Evolutionary conservation across 2,113 vertebrate genomes (phyloP), one percentile per base, ranked within the genome.

Genomic region (Tragelaphus strepsiceros): DNA sequence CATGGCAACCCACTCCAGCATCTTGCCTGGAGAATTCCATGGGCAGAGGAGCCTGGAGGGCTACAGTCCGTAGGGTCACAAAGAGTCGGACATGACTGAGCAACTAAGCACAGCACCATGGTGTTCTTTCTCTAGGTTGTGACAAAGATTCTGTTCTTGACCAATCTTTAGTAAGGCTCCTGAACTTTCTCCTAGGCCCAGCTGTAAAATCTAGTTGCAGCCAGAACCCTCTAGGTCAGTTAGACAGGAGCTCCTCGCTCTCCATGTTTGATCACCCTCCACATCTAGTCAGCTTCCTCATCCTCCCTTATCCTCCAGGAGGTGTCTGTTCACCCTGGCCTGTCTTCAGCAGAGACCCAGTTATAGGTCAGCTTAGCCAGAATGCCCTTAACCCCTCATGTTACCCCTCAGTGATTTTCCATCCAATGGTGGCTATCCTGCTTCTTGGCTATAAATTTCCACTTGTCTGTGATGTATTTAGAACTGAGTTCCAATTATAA

Each of bases 1-100:
- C 67, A 24, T 22, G 67, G 67, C n/a, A 74, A 24, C 67, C 67
- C 67, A 74, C n/a, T 39, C n/a, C n/a, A 39, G 67, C 22, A 24
- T 74, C 67, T 39, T 74, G n/a, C 67, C 67, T 74, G n/a, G n/a
- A 74, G 67, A 74, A 74, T 13, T 12, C n/a, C 21, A 6, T 39
- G n/a, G n/a, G 19, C 19, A 39, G 35, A 39, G 67, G 10, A 74
- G 67, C 67, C 67, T 71, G 19, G 67, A 1, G 5, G 10, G n/a
- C 64, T 22, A 3, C 19, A 22, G n/a, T 74, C n/a, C 67, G 12
- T 3, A 5, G n/a, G 5, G n/a, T 12, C n/a, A 22, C 67, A 74
- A 12, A 71, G 67, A 13, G n/a, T 39, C 3, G 0, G 19, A 22
- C n/a, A 39, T 0, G n/a, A 74, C 67, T 74, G n/a, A 39, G 35